Evolutionary conservation across 64 coral and sea anemone species (phyloP).

Genomic region (Acropora tenuis): DNA sequence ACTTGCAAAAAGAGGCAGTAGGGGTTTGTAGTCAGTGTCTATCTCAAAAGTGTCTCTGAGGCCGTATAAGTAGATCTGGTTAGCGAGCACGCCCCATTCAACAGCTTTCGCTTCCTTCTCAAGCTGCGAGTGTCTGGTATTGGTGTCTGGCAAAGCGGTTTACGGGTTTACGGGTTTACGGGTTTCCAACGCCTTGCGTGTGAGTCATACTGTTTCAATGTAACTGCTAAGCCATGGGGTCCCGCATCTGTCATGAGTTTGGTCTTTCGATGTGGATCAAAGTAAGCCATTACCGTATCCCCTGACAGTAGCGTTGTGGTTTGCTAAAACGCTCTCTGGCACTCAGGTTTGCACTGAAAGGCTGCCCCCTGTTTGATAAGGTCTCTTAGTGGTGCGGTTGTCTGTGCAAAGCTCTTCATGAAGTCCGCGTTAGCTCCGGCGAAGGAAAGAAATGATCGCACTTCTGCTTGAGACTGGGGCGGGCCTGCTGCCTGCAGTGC

Average conservation of each 20-base stretch:
- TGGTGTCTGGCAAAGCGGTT: conserved; percentile 44
- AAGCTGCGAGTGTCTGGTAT: conserved; percentile 54
- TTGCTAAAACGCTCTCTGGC: conserved; percentile 27
- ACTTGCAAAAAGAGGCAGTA: conserved; percentile 2
- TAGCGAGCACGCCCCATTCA: conserved; percentile 44
- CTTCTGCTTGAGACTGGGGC: conserved; percentile 14
- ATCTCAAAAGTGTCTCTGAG: conserved; percentile 33
- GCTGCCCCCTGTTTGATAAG: conserved; percentile 34
- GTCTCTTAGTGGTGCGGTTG: conserved; percentile 37
- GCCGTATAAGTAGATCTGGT: conserved; percentile 75
- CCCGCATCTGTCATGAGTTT: conserved; percentile 49
- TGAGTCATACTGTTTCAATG: conserved; percentile 56
- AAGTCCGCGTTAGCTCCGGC: conserved; percentile 46
- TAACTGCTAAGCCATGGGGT: too few species aligned
- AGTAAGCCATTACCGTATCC: conserved; percentile 68
- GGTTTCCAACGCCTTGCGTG: conserved; percentile 12
- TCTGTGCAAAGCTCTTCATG: conserved; percentile 14
- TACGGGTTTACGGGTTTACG: conserved; percentile 28
- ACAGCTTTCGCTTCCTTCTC: conserved; percentile 67
- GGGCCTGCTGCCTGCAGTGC: conserved; percentile 44
- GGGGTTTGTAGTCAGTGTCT: too few species aligned
- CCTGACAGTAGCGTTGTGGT: conserved; percentile 16
- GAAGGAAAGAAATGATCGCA: conserved; percentile 36
- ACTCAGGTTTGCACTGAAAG: conserved; percentile 45
- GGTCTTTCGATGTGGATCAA: conserved; percentile 46